These are phyloP conservation scores for Pyrocephalus nanus DNA, from an alignment of 2,797 vertebrate genomes.

Conservation along the genomic window DNA sequence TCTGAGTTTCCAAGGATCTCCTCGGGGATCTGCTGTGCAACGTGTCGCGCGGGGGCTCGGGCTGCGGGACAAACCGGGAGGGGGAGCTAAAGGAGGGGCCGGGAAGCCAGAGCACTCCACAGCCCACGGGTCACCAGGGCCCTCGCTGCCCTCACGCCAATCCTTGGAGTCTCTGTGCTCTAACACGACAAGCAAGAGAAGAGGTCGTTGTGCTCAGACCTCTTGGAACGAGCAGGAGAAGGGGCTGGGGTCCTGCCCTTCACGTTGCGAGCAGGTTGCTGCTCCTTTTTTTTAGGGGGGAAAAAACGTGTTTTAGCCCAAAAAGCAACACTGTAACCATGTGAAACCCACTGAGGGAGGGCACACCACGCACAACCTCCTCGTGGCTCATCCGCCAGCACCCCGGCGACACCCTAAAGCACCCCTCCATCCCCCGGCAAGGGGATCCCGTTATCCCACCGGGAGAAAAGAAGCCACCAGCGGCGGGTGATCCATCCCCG, in stretches of 20 bases:
- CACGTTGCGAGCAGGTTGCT: too few relatives aligned
- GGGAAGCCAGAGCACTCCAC: fast-evolving
- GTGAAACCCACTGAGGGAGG: fast-evolving
- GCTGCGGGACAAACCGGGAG: conserved; percentile 56
- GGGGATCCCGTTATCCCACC: not conserved
- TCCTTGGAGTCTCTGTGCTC: fast-evolving
- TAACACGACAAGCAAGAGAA: not conserved
- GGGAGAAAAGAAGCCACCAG: not conserved
- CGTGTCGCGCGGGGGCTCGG: conserved; percentile 69
- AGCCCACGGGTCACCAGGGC: fast-evolving
- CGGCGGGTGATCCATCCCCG: not conserved
- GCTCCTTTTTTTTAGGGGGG: not conserved
- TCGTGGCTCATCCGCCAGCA: not conserved
- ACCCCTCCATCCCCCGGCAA: not conserved
- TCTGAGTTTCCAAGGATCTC: conserved; percentile 86
- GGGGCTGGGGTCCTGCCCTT: not conserved
- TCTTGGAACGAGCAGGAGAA: not conserved
- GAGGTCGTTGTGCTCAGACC: not conserved
- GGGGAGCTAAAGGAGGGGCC: not conserved
- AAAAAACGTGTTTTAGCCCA: fast-evolving
- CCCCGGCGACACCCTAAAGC: not conserved
- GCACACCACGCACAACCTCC: not conserved
- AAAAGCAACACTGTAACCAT: not conserved
- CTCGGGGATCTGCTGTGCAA: conserved; percentile 90
- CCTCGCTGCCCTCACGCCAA: fast-evolving